phyloP scores from a whole-genome alignment of 2,797 vertebrate species.

The Mastacembelus armatus region DNA sequence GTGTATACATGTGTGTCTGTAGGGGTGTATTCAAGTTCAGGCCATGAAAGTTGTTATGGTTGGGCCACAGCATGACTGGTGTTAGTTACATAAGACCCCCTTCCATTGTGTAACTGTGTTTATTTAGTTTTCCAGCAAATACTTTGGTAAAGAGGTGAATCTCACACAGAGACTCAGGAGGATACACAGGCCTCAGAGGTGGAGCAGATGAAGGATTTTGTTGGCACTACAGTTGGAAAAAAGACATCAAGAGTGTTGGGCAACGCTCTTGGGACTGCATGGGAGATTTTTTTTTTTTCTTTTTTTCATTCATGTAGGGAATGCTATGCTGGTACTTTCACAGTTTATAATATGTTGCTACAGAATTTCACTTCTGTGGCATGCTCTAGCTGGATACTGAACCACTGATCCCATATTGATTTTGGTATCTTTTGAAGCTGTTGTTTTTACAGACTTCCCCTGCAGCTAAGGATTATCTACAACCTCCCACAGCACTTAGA shows the following conservation, averaged over 20 bases:
- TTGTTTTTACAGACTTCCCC: constrained; percentile 30
- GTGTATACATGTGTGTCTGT: not conserved
- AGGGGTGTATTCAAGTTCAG: constrained; percentile 25
- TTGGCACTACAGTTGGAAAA: constrained; percentile 80
- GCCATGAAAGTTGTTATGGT: constrained; percentile 60
- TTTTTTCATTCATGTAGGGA: constrained; percentile 62
- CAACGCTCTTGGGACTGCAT: constrained; percentile 62
- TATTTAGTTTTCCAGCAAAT: constrained; percentile 78
- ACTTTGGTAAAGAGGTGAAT: constrained; percentile 73
- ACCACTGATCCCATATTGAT: constrained; percentile 21
- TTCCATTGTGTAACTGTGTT: constrained; percentile 78
- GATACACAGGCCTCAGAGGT: constrained; percentile 75
- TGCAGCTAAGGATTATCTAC: constrained; percentile 20
- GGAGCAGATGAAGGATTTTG: constrained; percentile 76
- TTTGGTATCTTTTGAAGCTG: constrained; percentile 41
- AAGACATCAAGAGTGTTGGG: constrained; percentile 75
- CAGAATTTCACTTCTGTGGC: constrained; percentile 44
- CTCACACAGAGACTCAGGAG: constrained; percentile 60
- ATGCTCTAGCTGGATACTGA: constrained; percentile 22
- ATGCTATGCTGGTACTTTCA: constrained; percentile 40
- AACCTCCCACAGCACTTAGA: constrained; percentile 22
- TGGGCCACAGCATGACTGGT: constrained; percentile 45
- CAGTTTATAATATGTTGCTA: constrained; percentile 45
- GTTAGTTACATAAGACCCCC: constrained; percentile 71
- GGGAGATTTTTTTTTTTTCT: constrained; percentile 63